phyloP scores from a whole-genome alignment of 2,888 invertebrate species.

The Acronicta leporina region DNA sequence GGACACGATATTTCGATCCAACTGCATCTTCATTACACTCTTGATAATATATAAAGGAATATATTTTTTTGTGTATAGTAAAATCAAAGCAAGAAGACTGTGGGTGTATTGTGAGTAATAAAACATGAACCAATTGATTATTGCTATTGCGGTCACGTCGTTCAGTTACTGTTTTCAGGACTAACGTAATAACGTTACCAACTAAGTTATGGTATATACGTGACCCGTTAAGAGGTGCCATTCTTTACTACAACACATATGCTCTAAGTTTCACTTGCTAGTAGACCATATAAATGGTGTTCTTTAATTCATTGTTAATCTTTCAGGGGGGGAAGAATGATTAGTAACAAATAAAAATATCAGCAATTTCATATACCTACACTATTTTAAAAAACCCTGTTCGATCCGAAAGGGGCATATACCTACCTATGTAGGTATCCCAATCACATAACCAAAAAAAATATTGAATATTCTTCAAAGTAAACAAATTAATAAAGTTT shows the following conservation, averaged over 20 bases:
- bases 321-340: too few relatives aligned
- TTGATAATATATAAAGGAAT: conserved; percentile 18
- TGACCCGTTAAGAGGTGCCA: conserved; percentile 76
- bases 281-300: conserved; percentile 31
- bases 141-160: conserved; percentile 87
- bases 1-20: too few relatives aligned
- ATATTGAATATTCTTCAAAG: too few relatives aligned
- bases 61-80: conserved; percentile 1
- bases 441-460: too few relatives aligned
- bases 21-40: background rate
- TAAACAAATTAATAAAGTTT: too few relatives aligned
- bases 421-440: too few relatives aligned
- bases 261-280: conserved; percentile 41
- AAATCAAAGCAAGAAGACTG: conserved; percentile 68
- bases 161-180: conserved; percentile 88
- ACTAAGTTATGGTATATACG: conserved; percentile 86
- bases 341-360: too few relatives aligned
- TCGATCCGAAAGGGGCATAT: too few relatives aligned
- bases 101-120: conserved; percentile 73
- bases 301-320: too few relatives aligned
- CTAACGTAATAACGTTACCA: conserved; percentile 87
- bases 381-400: too few relatives aligned
- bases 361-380: too few relatives aligned
- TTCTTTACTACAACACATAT: conserved; percentile 63
- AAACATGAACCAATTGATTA: conserved; percentile 86